Evolutionary conservation across 2,888 invertebrate genomes (phyloP).

Genomic region (Orchesella flavescens): DNA sequence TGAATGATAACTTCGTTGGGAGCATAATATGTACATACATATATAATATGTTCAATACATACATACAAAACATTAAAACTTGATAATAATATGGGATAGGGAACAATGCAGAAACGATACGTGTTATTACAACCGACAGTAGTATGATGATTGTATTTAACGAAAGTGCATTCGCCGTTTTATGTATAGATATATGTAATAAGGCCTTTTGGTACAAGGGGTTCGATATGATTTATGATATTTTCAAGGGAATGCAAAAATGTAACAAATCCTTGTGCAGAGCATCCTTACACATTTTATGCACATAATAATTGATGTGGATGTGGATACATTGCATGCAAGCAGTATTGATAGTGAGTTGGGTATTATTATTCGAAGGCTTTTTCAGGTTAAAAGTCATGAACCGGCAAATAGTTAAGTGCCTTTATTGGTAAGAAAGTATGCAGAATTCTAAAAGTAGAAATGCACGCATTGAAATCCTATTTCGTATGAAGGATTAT

Average conservation of each 20-base stretch:
- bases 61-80: no score
- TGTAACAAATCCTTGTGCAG: background rate
- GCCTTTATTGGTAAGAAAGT: constrained; percentile 9
- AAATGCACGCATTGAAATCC: background rate
- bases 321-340: background rate
- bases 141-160: no score
- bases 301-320: background rate
- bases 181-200: no score
- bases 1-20: no score
- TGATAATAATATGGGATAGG: no score
- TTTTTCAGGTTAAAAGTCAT: constrained; percentile 34
- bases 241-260: background rate
- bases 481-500: background rate
- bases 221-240: background rate
- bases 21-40: no score
- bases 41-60: no score
- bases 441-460: background rate
- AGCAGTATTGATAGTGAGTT: background rate
- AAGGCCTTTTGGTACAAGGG: no score
- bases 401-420: background rate
- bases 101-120: no score
- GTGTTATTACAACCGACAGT: no score
- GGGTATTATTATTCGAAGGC: background rate
- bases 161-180: no score
- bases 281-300: background rate